Evolutionary conservation across 2,797 vertebrate species (phyloP).

Genomic region (Alosa sapidissima): DNA sequence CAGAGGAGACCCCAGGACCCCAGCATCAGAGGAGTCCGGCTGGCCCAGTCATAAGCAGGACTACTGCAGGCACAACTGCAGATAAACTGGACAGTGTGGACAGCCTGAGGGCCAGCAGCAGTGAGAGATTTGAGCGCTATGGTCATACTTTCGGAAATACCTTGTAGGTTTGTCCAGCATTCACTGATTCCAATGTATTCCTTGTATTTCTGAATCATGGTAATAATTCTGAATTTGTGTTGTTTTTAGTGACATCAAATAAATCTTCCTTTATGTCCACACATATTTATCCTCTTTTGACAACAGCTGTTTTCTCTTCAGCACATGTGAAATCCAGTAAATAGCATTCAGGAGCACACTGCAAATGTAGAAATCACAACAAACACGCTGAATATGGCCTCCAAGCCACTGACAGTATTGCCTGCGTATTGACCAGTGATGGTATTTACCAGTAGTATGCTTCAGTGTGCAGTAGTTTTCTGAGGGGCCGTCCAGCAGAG

Average conservation of each 20-base stretch:
- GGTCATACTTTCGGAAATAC: neutral
- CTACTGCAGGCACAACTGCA: conserved; percentile 28
- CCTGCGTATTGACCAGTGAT: neutral
- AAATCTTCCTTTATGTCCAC: neutral
- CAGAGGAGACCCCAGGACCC: conserved; percentile 27
- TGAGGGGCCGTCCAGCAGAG: neutral
- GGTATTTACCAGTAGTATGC: neutral
- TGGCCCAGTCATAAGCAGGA: neutral
- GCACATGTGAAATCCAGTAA: neutral
- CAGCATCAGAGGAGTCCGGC: conserved; percentile 23
- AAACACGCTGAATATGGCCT: neutral
- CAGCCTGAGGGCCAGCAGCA: conserved; percentile 46
- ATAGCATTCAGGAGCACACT: neutral
- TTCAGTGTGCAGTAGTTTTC: neutral
- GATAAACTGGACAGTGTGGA: conserved; percentile 59
- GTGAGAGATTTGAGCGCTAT: conserved; percentile 13
- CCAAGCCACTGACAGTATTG: neutral
- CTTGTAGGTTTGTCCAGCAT: neutral
- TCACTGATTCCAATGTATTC: neutral
- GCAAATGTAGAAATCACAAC: neutral
- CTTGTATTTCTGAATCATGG: neutral
- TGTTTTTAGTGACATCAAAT: neutral
- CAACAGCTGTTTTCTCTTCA: neutral
- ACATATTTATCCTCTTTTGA: neutral
- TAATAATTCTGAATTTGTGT: neutral